A percentile compares a stretch with the other conserved stretches of the same genome.
Conservation (phyloP, 2,797 vertebrate genomes). For the Ctenochaetus hawaiiensis region DNA sequence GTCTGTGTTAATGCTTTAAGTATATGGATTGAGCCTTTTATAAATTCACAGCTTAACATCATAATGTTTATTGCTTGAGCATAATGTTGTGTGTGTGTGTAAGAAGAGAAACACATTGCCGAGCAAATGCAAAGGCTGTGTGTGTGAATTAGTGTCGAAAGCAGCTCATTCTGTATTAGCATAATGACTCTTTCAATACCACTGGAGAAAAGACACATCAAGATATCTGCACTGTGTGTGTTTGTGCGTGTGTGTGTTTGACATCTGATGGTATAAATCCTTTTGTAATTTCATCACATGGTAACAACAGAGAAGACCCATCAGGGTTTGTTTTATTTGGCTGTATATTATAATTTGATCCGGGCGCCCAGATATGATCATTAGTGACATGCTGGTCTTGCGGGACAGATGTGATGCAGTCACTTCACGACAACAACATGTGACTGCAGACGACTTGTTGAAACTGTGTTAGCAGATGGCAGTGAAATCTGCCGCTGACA, state of each 20-base stretch:
- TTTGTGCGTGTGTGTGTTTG: not conserved
- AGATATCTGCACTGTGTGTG: not conserved
- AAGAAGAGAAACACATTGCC: conserved; percentile 3
- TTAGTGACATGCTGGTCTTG: conserved; percentile 9
- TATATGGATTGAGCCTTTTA: not conserved
- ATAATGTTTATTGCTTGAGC: conserved; percentile 21
- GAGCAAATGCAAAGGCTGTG: not conserved
- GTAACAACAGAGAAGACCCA: conserved; percentile 11
- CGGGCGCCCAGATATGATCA: conserved; percentile 24
- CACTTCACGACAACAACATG: conserved; percentile 9
- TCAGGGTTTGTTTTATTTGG: conserved; percentile 24
- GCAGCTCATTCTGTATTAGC: not conserved
- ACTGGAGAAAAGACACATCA: not conserved
- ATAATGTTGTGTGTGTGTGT: conserved; percentile 5
- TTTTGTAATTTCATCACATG: conserved; percentile 12
- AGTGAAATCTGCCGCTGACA: conserved; percentile 17
- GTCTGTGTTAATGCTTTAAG: conserved; percentile 16
- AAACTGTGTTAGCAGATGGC: not conserved
- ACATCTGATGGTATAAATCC: conserved; percentile 19
- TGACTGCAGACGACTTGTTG: conserved; percentile 19
- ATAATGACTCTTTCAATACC: not conserved
- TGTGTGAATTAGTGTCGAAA: not conserved
- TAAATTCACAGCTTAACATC: conserved; percentile 21
- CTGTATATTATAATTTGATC: conserved; percentile 28
- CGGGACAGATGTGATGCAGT: conserved; percentile 20